Evolutionary conservation across 2,888 invertebrate genomes (phyloP), one percentile per base, ranked within the genome.

Genomic region (Acronicta alni): DNA sequence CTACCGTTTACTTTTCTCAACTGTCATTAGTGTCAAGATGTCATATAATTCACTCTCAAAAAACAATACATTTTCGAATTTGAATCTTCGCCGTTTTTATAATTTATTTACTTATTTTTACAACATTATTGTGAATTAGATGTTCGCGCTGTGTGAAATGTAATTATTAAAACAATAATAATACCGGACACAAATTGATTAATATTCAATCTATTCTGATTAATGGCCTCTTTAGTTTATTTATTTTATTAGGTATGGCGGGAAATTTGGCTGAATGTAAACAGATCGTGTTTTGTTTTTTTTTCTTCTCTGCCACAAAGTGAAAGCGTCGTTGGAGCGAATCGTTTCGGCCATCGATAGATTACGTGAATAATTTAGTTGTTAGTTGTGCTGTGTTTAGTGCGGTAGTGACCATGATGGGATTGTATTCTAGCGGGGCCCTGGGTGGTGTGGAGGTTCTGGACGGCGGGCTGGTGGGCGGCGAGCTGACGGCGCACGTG

Each of bases 381-480:
- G 59, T 43, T 59, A 67, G 48, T 37, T 54, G 57, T 66, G 42
- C 52, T 55, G 68, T 72, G 54, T 55, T 66, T 68, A 65, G 70
- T 80, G 60, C 72, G 86, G 84, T 92, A 84, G 85, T 86, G 81
- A 90, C 92, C 80, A 89, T 90, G 90, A 89, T 93, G 93, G 93
- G 93, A 57, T 83, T 94, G 73, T 94, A 93, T 93, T 93, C 93
- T 87, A 93, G 95, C 84, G 95, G 95, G 79, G 95, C 95, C 82
- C 94, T 95, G 86, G 87, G 91, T 88, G 91, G 93, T 63, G 90
- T 93, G 79, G 93, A 93, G 69, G 92, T 94, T 77, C 83, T 94
- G 74, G 94, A 89, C 81, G 84, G 93, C 64, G 87, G 93, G 48
- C 72, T 92, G 82, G 89, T 91, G 48, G 90, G 93, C 55, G 90